phyloP scores from a whole-genome alignment of 1,140 invertebrate genomes.

The Lithobius niger region DNA sequence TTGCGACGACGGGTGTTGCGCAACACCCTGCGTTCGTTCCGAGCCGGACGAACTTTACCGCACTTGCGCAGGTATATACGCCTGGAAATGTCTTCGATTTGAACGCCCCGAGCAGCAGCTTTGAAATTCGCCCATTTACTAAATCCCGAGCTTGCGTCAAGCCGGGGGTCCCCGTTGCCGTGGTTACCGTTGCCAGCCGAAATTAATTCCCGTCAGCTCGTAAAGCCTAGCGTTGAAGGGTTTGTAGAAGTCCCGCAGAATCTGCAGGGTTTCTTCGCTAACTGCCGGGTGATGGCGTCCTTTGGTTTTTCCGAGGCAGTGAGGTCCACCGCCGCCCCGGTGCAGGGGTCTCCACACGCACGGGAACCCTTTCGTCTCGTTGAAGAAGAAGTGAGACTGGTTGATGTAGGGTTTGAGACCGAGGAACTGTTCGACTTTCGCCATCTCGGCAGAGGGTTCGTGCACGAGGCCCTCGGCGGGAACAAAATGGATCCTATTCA shows the following conservation, averaged over 20 bases:
- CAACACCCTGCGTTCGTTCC: too few species aligned
- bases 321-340: conserved; percentile 50
- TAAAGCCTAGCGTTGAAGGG: conserved; percentile 86
- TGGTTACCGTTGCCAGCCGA: too few species aligned
- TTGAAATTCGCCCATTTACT: too few species aligned
- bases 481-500: conserved; percentile 71
- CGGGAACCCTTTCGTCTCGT: conserved; percentile 85
- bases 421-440: conserved; percentile 59
- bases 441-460: conserved; percentile 73
- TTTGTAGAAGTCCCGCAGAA: conserved; percentile 72
- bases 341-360: conserved; percentile 63
- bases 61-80: too few species aligned
- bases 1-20: too few species aligned
- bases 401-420: conserved; percentile 68
- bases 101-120: too few species aligned
- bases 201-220: conserved; percentile 70
- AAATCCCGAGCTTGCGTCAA: too few species aligned
- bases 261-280: conserved; percentile 49
- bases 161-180: too few species aligned
- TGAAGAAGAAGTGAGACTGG: conserved; percentile 85
- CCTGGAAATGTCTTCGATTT: too few species aligned
- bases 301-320: conserved; percentile 87
- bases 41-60: too few species aligned
- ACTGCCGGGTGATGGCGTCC: conserved; percentile 80
- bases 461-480: conserved; percentile 73